These are phyloP conservation scores for Tautogolabrus adspersus DNA, from an alignment of 2,113 vertebrate genomes.

Conservation along the genomic window DNA sequence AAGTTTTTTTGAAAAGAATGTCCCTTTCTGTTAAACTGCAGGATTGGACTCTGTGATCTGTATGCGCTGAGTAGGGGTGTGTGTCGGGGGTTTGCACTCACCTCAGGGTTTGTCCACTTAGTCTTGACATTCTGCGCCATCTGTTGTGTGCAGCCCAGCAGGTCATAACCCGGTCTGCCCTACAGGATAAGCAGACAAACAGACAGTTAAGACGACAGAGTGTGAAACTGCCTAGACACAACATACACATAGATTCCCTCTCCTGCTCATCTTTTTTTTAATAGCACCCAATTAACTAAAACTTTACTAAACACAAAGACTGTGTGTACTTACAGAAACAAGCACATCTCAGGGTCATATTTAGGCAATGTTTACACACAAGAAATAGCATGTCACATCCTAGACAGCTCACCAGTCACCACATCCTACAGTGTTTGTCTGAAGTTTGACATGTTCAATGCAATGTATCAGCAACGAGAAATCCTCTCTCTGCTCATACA, in stretches of 20 bases:
- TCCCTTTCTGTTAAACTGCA: not conserved
- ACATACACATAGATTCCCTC: not conserved
- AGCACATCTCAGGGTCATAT: not conserved
- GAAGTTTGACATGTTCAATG: not conserved
- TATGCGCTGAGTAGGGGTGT: not conserved
- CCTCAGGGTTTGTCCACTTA: slow-evolving; percentile 90
- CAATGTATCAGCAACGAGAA: no score
- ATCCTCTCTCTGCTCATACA: not conserved
- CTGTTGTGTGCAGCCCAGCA: slow-evolving; percentile 86
- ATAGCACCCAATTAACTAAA: not conserved
- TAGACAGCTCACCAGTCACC: not conserved
- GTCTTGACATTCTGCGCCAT: slow-evolving; percentile 90
- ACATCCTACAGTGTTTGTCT: not conserved
- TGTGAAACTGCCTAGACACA: not conserved
- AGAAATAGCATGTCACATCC: not conserved
- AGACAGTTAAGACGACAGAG: slow-evolving; percentile 39
- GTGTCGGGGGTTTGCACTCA: slow-evolving; percentile 69
- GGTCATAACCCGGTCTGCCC: slow-evolving; percentile 85
- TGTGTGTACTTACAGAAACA: not conserved
- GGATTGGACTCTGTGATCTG: slow-evolving; percentile 15
- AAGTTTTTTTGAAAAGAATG: not conserved
- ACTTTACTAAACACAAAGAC: not conserved
- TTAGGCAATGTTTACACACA: not conserved
- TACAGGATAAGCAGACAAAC: slow-evolving; percentile 70
- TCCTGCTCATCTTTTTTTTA: not conserved